Evolutionary conservation across 1,140 invertebrate species (phyloP).

Genomic region (Leptonema lineaticorne): DNA sequence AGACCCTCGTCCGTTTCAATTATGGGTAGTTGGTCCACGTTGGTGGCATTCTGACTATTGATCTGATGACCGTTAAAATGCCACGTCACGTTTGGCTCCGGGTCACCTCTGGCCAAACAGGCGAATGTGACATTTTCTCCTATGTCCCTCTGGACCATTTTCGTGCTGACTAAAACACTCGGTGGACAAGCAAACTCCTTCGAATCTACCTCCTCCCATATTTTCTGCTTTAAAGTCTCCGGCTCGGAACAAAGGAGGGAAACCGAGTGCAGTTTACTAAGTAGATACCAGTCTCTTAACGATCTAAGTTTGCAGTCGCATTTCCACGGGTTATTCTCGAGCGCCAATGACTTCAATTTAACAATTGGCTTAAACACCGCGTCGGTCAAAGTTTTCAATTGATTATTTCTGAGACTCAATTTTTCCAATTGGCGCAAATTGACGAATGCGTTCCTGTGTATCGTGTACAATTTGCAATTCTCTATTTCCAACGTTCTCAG

Average conservation of each 20-base stretch:
- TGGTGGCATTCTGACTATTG: constrained; percentile 29
- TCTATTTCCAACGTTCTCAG: constrained; percentile 75
- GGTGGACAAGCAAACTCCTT: constrained; percentile 76
- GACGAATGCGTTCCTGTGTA: constrained; percentile 72
- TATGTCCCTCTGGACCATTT: constrained; percentile 47
- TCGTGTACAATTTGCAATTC: constrained; percentile 69
- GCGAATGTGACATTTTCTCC: constrained; percentile 76
- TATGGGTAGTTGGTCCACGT: constrained; percentile 49
- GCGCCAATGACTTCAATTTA: constrained; percentile 68
- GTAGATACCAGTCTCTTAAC: constrained; percentile 71
- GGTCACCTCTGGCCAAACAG: constrained; percentile 72
- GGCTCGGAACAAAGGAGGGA: constrained; percentile 66
- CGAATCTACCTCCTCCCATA: constrained; percentile 67
- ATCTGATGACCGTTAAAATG: constrained; percentile 62
- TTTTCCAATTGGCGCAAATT: constrained; percentile 67
- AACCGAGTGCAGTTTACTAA: constrained; percentile 62
- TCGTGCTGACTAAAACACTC: constrained; percentile 58
- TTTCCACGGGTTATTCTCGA: constrained; percentile 79
- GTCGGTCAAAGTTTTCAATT: constrained; percentile 64
- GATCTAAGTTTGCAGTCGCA: constrained; percentile 78
- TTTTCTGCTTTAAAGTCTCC: constrained; percentile 56
- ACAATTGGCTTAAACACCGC: constrained; percentile 65
- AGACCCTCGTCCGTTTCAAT: constrained; percentile 50
- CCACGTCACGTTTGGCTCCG: constrained; percentile 75
- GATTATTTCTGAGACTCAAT: constrained; percentile 69